These are phyloP conservation scores for Whitmania pigra DNA, from an alignment of 1,140 invertebrate species.

Conservation along the genomic window DNA sequence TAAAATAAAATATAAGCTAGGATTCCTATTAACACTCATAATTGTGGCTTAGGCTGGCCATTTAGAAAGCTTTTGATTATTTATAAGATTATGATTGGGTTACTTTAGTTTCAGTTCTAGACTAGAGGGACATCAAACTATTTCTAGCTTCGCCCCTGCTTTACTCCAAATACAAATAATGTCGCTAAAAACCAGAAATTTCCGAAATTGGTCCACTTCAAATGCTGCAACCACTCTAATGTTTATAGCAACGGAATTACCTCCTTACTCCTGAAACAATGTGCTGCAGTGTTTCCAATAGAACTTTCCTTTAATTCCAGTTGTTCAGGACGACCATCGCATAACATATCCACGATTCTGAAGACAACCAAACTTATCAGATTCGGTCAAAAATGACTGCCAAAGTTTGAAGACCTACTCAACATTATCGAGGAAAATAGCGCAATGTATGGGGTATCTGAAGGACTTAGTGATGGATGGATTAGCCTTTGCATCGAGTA, in stretches of 20 bases:
- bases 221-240: too few species aligned
- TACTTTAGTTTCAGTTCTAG: too few species aligned
- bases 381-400: background rate
- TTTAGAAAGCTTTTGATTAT: too few species aligned
- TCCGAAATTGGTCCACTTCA: too few species aligned
- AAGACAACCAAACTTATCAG: background rate
- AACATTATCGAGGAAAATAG: conserved; percentile 26
- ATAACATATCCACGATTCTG: background rate
- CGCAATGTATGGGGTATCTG: conserved; percentile 35
- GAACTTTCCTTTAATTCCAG: background rate
- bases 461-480: conserved; percentile 30
- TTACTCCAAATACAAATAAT: too few species aligned
- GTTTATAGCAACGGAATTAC: background rate
- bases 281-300: background rate
- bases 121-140: too few species aligned
- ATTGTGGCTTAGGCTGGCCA: too few species aligned
- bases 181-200: too few species aligned
- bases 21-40: too few species aligned
- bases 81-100: too few species aligned
- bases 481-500: conserved; percentile 48
- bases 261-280: conserved; percentile 3
- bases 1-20: too few species aligned
- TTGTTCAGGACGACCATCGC: background rate
- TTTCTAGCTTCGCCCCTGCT: too few species aligned
- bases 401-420: conserved; percentile 7